phyloP scores from a whole-genome alignment of 2,888 invertebrate species.

The Drosophila sordidapex region DNA sequence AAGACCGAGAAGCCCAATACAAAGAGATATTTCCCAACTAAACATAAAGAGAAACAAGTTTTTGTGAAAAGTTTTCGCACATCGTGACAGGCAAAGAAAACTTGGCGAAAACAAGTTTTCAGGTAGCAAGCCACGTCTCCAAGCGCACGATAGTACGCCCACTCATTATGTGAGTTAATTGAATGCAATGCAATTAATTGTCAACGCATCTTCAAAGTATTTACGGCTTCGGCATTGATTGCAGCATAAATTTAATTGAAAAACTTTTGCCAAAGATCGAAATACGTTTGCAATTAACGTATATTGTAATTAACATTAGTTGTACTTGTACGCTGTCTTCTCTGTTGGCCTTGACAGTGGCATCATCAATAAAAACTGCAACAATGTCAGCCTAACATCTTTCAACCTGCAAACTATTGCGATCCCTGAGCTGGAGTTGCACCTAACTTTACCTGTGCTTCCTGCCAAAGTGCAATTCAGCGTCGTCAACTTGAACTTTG shows the following conservation, averaged over 20 bases:
- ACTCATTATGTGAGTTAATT: conserved; percentile 47
- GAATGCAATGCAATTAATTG: conserved; percentile 71
- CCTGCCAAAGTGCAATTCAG: conserved; percentile 70
- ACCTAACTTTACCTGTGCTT: conserved; percentile 54
- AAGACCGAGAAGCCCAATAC: conserved; percentile 39
- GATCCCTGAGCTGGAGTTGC: conserved; percentile 13
- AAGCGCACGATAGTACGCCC: conserved; percentile 1
- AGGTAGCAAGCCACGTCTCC: conserved; percentile 36
- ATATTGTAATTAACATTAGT: conserved; percentile 50
- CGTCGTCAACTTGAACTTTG: conserved; percentile 74
- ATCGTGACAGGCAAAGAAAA: conserved; percentile 55
- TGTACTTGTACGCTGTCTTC: conserved; percentile 24
- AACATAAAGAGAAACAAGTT: conserved; percentile 57
- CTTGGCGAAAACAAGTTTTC: conserved; percentile 54
- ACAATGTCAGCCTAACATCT: conserved; percentile 61
- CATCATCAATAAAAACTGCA: conserved; percentile 65
- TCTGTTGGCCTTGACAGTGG: conserved; percentile 38
- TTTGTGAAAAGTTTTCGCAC: conserved; percentile 45
- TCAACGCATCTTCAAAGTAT: conserved; percentile 60
- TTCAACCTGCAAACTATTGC: conserved; percentile 8
- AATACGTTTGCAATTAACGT: conserved; percentile 16
- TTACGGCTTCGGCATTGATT: conserved; percentile 55
- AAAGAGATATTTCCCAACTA: conserved; percentile 58
- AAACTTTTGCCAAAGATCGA: conserved; percentile 55
- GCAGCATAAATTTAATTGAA: conserved; percentile 66